Evolutionary conservation across 2,113 vertebrate species (phyloP), one percentile per base, ranked within the genome.

Genomic region (Xenopus borealis): DNA sequence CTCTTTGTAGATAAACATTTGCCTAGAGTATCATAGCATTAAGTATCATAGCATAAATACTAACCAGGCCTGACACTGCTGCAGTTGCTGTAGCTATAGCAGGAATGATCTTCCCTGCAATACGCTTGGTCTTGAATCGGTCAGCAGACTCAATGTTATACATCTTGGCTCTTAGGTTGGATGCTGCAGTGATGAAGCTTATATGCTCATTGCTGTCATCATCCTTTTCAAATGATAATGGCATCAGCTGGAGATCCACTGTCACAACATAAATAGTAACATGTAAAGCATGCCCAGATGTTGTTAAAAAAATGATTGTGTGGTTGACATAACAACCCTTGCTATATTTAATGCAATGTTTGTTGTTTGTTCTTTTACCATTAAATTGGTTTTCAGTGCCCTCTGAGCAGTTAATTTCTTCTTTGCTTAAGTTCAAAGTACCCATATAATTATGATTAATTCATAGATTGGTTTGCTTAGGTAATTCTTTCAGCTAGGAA

Each of bases 11-110:
- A 4, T 40, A 40, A 40, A 40, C 33, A 40, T 58, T 58, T 58
- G 55, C 55, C 17, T 18, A 18, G 17, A 58, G 2, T 17, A 12
- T 12, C 5, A 16, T n/a, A n/a, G n/a, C n/a, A n/a, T n/a, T n/a
- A n/a, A n/a, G n/a, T n/a, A n/a, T n/a, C n/a, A n/a, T n/a, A n/a
- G 2, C 12, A 20, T 47, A 44, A 10, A 10, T 64, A 76, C 94
- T 89, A 78, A 98, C 97, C 93, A 98, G 86, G 62, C 97, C 97
- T 50, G 97, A 95, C 10, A 99, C 97, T 5, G 96, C 94, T 62
- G 97, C 97, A 17, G 97, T 99, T 53, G 97, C 93, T n/a, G 97
- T 99, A 79, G 97, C 97, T 59, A 99, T 99, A 16, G 97, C 97
- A 17, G 97, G 97, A 82, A 99, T 99, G 79, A 99, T 99, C 86